phyloP scores from a whole-genome alignment of 2,888 invertebrate genomes.

The Dusona sp. region DNA sequence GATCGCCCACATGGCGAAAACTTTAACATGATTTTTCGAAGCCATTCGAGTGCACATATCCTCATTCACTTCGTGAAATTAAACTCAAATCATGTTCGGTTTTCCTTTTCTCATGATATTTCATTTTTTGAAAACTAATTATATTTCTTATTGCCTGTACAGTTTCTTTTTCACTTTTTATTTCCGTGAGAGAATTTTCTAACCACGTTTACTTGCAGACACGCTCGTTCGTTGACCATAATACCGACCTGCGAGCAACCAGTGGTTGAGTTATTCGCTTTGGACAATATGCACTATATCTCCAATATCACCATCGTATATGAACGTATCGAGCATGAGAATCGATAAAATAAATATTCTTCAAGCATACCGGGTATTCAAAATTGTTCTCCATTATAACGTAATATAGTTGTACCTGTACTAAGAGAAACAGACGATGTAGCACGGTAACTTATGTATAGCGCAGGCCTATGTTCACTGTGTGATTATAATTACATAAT shows the following conservation, averaged over 20 bases:
- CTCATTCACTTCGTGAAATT: too few relatives aligned
- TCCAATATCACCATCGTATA: slow-evolving; percentile 11
- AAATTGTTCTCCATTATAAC: slow-evolving; percentile 4
- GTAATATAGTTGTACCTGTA: slow-evolving; percentile 8
- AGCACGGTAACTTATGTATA: too few relatives aligned
- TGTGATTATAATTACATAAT: too few relatives aligned
- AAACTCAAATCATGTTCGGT: too few relatives aligned
- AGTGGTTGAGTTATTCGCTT: slow-evolving; percentile 45
- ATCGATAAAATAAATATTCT: slow-evolving; percentile 45
- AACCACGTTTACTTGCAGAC: slow-evolving; percentile 62
- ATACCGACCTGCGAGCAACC: slow-evolving; percentile 47
- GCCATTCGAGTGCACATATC: too few relatives aligned
- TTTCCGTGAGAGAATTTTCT: slow-evolving; percentile 9
- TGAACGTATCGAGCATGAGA: slow-evolving; percentile 3
- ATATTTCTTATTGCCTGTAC: slow-evolving; percentile 12
- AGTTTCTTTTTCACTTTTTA: neutral
- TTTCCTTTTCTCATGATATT: too few relatives aligned
- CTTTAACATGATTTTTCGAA: too few relatives aligned
- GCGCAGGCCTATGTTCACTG: too few relatives aligned
- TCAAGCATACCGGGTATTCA: neutral
- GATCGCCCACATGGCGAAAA: too few relatives aligned
- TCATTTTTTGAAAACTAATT: neutral
- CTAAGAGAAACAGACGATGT: too few relatives aligned
- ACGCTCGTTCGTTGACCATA: slow-evolving; percentile 62
- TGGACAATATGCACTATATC: slow-evolving; percentile 11